Percentiles rank a stretch among this genome's conserved stretches.
These are phyloP conservation scores for Trisateles emortualis DNA, from an alignment of 2,888 invertebrate species.

Conservation along the genomic window DNA sequence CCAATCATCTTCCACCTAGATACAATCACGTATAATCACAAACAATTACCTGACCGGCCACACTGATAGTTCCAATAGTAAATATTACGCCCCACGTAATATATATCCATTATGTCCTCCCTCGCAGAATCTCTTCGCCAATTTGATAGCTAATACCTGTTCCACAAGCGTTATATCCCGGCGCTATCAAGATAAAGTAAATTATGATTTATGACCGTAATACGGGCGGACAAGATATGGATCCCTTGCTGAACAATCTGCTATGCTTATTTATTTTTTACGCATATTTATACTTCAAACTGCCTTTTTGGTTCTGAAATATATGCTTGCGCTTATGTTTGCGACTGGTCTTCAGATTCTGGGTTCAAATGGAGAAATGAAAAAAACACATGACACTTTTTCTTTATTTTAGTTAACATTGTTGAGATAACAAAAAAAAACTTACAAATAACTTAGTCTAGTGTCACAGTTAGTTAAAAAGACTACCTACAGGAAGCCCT, in stretches of 20 bases:
- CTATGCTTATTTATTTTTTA: background rate
- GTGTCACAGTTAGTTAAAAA: too few species aligned
- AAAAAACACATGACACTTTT: too few species aligned
- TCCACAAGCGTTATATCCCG: conserved; percentile 43
- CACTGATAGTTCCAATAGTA: conserved; percentile 16
- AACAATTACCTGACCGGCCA: conserved; percentile 13
- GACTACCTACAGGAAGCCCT: too few species aligned
- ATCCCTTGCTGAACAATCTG: conserved; percentile 11
- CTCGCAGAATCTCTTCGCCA: conserved; percentile 39
- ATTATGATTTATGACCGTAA: conserved; percentile 47
- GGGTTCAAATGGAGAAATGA: too few species aligned
- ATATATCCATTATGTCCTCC: conserved; percentile 38
- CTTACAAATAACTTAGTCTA: too few species aligned
- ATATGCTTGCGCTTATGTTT: too few species aligned
- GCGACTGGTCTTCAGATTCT: too few species aligned
- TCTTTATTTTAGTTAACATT: too few species aligned
- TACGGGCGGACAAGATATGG: conserved; percentile 16
- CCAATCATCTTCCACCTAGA: background rate
- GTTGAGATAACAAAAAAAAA: too few species aligned
- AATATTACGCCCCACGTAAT: conserved; percentile 16
- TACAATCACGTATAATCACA: conserved; percentile 10
- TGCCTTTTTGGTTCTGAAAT: too few species aligned
- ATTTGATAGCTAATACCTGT: conserved; percentile 47
- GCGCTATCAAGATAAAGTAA: conserved; percentile 44
- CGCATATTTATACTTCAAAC: background rate